Conservation (phyloP, 1,140 invertebrate genomes). For the Argopecten irradians region DNA sequence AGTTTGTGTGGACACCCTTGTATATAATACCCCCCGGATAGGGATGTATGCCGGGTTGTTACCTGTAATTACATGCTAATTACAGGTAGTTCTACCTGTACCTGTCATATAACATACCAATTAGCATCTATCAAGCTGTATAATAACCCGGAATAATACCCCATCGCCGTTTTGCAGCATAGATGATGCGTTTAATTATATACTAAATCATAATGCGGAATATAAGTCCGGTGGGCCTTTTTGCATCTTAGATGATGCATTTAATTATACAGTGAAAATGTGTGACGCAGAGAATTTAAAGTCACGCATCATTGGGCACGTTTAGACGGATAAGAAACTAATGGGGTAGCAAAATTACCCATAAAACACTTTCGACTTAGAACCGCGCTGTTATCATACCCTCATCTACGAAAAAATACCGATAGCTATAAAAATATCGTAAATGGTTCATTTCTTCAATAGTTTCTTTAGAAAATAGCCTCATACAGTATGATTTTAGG, state of each 20-base stretch:
- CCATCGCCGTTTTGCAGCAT: not conserved
- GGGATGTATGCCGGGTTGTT: not conserved
- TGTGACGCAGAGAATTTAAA: conserved; percentile 5
- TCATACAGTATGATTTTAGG: not conserved
- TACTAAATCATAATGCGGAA: not conserved
- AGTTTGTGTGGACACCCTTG: not conserved
- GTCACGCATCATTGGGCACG: not conserved
- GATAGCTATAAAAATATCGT: not conserved
- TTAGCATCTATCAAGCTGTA: not conserved
- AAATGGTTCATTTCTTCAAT: not conserved
- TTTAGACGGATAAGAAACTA: not conserved
- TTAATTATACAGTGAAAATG: not conserved
- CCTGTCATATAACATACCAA: conserved; percentile 9
- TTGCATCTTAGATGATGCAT: conserved; percentile 21
- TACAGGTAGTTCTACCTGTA: not conserved
- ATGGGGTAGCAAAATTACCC: not conserved
- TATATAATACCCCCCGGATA: not conserved
- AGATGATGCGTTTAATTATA: conserved; percentile 18
- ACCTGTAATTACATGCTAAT: not conserved
- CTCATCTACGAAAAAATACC: not conserved
- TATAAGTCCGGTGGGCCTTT: not conserved
- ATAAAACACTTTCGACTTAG: not conserved
- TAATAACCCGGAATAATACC: conserved; percentile 9
- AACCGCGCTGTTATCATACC: not conserved
- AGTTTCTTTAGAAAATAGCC: not conserved